Percentiles rank a stretch among this genome's conserved stretches.
Conservation (phyloP, 2,797 vertebrate genomes). For the Poecilia gillii region DNA sequence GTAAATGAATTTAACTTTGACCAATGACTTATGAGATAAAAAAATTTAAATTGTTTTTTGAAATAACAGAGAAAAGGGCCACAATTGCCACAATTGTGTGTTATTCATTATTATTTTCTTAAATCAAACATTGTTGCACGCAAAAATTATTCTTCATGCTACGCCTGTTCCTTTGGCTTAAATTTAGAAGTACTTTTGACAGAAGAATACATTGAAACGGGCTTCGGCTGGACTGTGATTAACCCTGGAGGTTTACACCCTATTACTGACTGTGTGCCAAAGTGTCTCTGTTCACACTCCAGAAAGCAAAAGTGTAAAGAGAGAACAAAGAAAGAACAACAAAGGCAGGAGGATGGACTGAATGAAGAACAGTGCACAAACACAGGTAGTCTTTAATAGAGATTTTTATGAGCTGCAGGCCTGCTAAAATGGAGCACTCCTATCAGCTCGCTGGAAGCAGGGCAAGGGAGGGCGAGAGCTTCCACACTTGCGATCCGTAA, state of each 20-base stretch:
- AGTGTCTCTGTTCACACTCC: conserved; percentile 47
- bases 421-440: conserved; percentile 87
- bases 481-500: conserved; percentile 85
- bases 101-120: conserved; percentile 13
- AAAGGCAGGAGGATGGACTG: conserved; percentile 60
- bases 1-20: not conserved
- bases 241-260: conserved; percentile 36
- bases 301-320: conserved; percentile 48
- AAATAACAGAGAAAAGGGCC: not conserved
- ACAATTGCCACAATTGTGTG: not conserved
- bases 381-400: conserved; percentile 89
- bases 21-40: not conserved
- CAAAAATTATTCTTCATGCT: conserved; percentile 8
- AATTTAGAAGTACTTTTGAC: conserved; percentile 5
- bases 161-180: not conserved
- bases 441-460: conserved; percentile 88
- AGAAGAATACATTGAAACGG: not conserved
- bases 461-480: conserved; percentile 77
- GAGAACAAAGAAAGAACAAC: conserved; percentile 42
- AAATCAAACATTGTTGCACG: not conserved
- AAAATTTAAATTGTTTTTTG: not conserved
- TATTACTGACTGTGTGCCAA: conserved; percentile 31
- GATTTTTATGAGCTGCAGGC: conserved; percentile 89
- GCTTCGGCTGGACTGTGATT: conserved; percentile 43
- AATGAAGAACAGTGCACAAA: conserved; percentile 86